Evolutionary conservation across 2,797 vertebrate genomes (phyloP).

Genomic region (Crenuchus spilurus): DNA sequence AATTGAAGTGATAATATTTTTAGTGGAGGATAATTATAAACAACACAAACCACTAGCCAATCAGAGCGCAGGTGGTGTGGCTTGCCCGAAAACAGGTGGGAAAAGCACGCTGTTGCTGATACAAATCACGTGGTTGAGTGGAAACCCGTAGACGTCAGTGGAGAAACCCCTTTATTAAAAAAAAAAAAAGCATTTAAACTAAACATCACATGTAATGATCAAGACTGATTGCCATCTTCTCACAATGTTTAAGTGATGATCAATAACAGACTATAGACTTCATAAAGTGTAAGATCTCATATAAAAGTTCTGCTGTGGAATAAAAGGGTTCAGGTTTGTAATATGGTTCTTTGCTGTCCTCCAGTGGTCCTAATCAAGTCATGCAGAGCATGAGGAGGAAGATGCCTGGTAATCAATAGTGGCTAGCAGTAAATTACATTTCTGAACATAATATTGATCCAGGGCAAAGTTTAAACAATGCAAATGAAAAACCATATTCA

Average conservation of each 20-base stretch:
- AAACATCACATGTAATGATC: too few species aligned
- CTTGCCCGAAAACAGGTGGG: neutral
- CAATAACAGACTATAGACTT: neutral
- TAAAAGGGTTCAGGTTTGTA: neutral
- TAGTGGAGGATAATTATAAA: neutral
- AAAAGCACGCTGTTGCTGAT: neutral
- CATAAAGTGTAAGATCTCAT: neutral
- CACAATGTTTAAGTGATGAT: neutral
- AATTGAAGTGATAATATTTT: neutral
- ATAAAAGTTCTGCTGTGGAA: neutral
- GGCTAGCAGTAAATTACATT: too few species aligned
- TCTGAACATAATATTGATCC: too few species aligned
- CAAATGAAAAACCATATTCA: too few species aligned
- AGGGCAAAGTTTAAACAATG: too few species aligned
- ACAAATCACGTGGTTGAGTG: constrained; percentile 19
- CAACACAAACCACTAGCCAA: neutral
- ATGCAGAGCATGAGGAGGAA: too few species aligned
- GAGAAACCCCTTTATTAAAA: constrained; percentile 13
- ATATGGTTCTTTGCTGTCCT: constrained; percentile 1
- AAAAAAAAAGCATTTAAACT: neutral
- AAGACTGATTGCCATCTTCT: neutral
- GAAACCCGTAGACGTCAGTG: constrained; percentile 21
- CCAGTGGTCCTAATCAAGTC: neutral
- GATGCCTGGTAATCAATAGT: too few species aligned
- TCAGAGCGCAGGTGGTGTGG: neutral